Conservation (phyloP, 2,888 invertebrate species). For the Parascotia fuliginaria region DNA sequence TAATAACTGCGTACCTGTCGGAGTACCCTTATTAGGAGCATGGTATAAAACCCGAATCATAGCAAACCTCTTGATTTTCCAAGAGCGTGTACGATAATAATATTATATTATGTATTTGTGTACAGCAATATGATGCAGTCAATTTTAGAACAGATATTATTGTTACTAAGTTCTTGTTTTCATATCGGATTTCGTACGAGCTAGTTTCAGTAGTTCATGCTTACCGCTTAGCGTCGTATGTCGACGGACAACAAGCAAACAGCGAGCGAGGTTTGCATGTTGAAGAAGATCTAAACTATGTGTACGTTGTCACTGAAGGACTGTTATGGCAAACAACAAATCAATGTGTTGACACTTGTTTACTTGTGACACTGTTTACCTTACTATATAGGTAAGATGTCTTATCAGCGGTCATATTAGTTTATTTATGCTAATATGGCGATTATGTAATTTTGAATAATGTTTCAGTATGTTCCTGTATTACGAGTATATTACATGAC, state of each 20-base stretch:
- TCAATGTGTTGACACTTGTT: neutral
- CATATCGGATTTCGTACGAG: neutral
- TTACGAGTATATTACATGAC: too few species aligned
- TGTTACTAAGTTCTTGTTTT: neutral
- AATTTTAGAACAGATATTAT: too few species aligned
- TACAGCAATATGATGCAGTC: too few species aligned
- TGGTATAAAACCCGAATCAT: too few species aligned
- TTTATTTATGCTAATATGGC: neutral
- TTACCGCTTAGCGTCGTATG: neutral
- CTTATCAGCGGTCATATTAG: neutral
- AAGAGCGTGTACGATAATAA: too few species aligned
- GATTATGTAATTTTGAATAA: too few species aligned
- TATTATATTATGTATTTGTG: conserved; percentile 27
- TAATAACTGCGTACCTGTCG: too few species aligned
- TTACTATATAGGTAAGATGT: neutral
- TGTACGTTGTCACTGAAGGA: neutral
- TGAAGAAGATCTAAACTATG: neutral
- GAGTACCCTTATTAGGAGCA: too few species aligned
- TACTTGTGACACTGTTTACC: too few species aligned
- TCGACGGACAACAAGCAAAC: too few species aligned
- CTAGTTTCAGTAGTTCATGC: neutral
- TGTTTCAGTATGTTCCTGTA: too few species aligned
- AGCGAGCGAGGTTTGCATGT: neutral
- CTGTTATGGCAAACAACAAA: neutral
- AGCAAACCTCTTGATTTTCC: too few species aligned